phyloP scores from a whole-genome alignment of 2,797 vertebrate species.

The Gobio occitaniae region DNA sequence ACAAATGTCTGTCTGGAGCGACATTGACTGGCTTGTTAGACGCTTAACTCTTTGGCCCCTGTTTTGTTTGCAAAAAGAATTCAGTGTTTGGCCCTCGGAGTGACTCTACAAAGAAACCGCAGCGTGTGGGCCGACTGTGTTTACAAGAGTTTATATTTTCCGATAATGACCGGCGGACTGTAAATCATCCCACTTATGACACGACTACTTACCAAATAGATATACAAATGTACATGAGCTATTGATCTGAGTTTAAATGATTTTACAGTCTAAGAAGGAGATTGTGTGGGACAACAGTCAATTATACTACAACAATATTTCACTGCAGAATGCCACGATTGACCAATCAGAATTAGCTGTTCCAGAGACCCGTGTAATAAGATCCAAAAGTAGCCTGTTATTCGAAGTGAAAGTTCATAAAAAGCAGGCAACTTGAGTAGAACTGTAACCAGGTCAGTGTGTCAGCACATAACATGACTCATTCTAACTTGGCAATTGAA shows the following conservation, averaged over 20 bases:
- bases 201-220: not conserved
- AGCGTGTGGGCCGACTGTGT: not conserved
- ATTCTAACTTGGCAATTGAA: constrained; percentile 28
- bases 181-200: not conserved
- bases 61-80: constrained; percentile 67
- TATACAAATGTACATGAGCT: not conserved
- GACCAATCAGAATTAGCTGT: not conserved
- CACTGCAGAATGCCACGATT: not conserved
- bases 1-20: constrained; percentile 59
- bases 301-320: not conserved
- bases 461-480: constrained; percentile 43
- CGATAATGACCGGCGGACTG: not conserved
- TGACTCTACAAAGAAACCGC: not conserved
- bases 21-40: constrained; percentile 68
- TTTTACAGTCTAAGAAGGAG: not conserved
- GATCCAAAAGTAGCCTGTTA: not conserved
- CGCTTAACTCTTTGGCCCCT: constrained; percentile 67
- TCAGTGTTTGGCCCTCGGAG: not conserved
- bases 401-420: not conserved
- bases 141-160: not conserved
- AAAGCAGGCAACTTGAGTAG: constrained; percentile 10
- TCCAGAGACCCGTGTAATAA: not conserved
- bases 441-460: constrained; percentile 36
- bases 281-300: not conserved
- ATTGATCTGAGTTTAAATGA: not conserved